These are phyloP conservation scores for Neoarius graeffei DNA, from an alignment of 2,113 vertebrate species.

Conservation along the genomic window DNA sequence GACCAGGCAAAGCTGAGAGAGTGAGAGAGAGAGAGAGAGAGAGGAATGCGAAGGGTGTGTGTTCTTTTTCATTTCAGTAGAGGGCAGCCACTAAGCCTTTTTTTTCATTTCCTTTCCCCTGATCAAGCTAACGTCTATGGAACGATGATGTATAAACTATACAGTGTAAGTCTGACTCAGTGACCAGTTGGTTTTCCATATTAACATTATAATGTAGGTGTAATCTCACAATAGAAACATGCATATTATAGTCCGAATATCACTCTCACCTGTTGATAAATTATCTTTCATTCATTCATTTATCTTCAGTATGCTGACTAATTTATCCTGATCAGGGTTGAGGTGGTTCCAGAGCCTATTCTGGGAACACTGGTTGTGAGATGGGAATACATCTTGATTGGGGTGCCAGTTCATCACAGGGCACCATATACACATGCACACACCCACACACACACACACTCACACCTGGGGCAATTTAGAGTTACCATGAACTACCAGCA, in stretches of 20 bases:
- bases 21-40: neutral
- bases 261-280: neutral
- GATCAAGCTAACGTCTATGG: neutral
- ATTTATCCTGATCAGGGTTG: neutral
- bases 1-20: neutral
- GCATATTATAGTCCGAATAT: neutral
- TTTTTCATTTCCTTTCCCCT: conserved; percentile 3
- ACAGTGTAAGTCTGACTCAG: neutral
- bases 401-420: neutral
- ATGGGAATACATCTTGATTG: neutral
- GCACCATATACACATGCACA: neutral
- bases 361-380: neutral
- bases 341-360: neutral
- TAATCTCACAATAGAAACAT: neutral
- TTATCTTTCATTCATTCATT: neutral
- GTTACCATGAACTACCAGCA: neutral
- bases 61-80: conserved; percentile 17
- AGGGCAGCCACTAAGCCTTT: conserved; percentile 13
- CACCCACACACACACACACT: neutral
- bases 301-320: neutral
- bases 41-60: conserved; percentile 10
- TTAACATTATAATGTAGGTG: neutral
- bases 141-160: neutral
- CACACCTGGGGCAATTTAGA: neutral
- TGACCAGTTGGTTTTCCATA: neutral